phyloP scores from a whole-genome alignment of 1,140 invertebrate genomes.

The Orchesella cincta region DNA sequence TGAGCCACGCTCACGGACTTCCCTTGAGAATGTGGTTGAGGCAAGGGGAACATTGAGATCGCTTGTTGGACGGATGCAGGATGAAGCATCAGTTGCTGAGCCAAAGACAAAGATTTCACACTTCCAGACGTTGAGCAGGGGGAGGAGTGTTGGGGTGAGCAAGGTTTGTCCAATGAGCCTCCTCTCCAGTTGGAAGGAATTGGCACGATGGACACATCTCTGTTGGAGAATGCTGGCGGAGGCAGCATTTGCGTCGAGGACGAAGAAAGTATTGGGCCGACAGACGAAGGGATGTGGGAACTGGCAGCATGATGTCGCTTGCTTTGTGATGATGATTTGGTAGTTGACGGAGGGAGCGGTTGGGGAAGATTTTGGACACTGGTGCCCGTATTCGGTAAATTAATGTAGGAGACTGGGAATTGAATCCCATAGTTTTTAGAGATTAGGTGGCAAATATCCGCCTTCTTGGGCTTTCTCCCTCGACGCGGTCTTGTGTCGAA shows the following conservation, averaged over 20 bases:
- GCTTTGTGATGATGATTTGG: no score
- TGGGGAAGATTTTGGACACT: no score
- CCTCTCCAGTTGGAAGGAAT: background rate
- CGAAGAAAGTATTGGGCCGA: background rate
- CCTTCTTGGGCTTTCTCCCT: slow-evolving; percentile 83
- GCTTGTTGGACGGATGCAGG: slow-evolving; percentile 11
- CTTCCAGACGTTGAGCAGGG: background rate
- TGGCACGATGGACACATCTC: slow-evolving; percentile 13
- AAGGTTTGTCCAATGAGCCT: background rate
- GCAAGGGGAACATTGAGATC: slow-evolving; percentile 29
- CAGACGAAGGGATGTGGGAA: no score
- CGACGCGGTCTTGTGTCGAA: slow-evolving; percentile 77
- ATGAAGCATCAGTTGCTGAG: slow-evolving; percentile 6
- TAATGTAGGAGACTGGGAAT: no score
- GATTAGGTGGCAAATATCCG: slow-evolving; percentile 86
- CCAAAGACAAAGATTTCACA: no score
- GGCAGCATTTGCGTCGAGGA: background rate
- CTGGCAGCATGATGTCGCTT: no score
- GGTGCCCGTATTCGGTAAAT: no score
- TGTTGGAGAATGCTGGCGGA: background rate
- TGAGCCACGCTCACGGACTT: background rate
- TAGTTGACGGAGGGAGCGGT: no score
- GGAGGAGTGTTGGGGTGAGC: background rate
- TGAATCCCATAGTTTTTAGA: slow-evolving; percentile 80
- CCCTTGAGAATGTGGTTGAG: background rate